Percentiles rank a stretch among this genome's conserved stretches.
Evolutionary conservation across 2,888 invertebrate genomes (phyloP).

Genomic region (Amphipyra berbera): DNA sequence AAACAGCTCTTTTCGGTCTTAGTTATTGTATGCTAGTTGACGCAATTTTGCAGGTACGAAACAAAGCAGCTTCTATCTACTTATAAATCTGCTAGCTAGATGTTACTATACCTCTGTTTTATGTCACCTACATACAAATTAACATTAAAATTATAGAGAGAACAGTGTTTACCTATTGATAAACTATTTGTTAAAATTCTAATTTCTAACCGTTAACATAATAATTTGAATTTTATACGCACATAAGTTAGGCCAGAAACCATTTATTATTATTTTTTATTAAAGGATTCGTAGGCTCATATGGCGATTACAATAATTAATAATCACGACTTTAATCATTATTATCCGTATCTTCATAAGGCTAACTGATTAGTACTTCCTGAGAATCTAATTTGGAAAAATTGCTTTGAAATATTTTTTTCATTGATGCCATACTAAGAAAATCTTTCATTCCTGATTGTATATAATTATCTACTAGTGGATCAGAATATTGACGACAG

Average conservation of each 20-base stretch:
- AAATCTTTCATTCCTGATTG: conserved; percentile 10
- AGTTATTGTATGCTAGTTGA: no score
- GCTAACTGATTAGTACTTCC: conserved; percentile 31
- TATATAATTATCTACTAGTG: background rate
- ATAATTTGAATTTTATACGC: no score
- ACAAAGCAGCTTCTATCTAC: no score
- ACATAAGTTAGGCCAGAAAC: no score
- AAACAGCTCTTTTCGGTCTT: no score
- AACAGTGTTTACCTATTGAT: background rate
- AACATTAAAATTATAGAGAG: no score
- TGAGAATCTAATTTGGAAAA: conserved; percentile 26
- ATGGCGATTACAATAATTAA: conserved; percentile 16
- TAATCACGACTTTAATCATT: conserved; percentile 30
- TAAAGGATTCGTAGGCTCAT: background rate
- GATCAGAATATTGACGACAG: background rate
- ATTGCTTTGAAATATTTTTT: conserved; percentile 3
- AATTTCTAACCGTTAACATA: background rate
- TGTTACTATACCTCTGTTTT: no score
- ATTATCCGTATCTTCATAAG: conserved; percentile 33
- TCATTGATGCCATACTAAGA: background rate
- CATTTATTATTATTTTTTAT: background rate
- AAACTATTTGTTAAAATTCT: background rate
- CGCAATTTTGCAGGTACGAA: no score
- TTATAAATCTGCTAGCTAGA: no score
- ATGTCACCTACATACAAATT: no score